Conservation (phyloP, 2,113 vertebrate species). For the Paratilapia polleni region DNA sequence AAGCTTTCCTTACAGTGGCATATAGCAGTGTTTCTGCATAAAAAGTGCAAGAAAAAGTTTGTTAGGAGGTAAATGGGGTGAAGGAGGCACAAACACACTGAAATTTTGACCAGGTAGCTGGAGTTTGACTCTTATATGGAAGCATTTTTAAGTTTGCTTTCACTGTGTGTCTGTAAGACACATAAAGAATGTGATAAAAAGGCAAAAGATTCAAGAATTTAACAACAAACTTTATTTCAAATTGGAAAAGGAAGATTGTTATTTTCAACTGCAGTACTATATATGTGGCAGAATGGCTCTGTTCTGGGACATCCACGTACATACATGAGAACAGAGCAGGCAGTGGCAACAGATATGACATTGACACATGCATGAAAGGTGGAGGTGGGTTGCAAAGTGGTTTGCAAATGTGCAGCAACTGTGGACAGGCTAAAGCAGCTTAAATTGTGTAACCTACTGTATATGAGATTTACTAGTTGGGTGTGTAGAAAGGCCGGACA, state of each 20-base stretch:
- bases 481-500: background rate
- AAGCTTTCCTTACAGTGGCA: background rate
- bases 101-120: background rate
- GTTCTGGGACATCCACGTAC: background rate
- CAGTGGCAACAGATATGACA: background rate
- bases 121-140: background rate
- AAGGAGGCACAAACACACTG: background rate
- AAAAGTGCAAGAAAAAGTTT: no score
- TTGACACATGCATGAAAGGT: background rate
- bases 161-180: background rate
- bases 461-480: background rate
- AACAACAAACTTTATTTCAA: background rate
- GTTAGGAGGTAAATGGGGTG: background rate
- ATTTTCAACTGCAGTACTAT: background rate
- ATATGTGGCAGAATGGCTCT: background rate
- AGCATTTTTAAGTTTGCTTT: background rate
- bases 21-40: background rate
- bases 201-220: background rate
- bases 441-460: rapidly evolving
- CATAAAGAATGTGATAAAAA: background rate
- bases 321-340: background rate
- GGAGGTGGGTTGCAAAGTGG: background rate
- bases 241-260: no score
- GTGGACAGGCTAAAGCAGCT: background rate
- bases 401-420: background rate